Base-by-base conservation (phyloP, 2,888 invertebrate genomes). In the Chirona hameri region DNA sequence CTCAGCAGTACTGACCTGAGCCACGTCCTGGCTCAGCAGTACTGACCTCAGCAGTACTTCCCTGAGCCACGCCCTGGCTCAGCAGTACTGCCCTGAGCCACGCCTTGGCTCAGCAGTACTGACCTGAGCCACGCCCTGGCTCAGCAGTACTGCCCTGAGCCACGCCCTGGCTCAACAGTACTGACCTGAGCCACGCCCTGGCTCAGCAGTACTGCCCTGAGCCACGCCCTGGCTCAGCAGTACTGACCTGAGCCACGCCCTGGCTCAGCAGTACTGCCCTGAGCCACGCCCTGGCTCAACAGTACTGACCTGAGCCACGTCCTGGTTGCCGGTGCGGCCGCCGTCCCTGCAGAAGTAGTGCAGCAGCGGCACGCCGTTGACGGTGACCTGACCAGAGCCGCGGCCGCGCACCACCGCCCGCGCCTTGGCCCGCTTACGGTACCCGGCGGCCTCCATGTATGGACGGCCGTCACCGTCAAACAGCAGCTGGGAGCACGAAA, bases 381-480 rank as follows among this genome's bases (percentile, higher is more conserved):
- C 93, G 52, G 89, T 91, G 82, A 97, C 91, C 87, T 92, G 91
- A 3, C 98, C 98, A 81, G 93, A 92, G 24, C 98, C 98, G 39
- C 95, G 93, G 21, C 92, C 91, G 84, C 90, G 90, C 15, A 98
- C 89, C n/a, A 93, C 95, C 0, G 97, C 96, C 87, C 92, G 90
- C 1, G 93, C 97, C 86, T 91, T 89, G 0, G 94, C 92, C 83
- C 89, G 89, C 88, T 95, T 95, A 84, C 94, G 82, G 81, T 85
- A 85, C 85, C 88, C 88, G 81, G 52, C 82, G 10, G 86, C 86
- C 48, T 85, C 85, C 83, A 86, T 86, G 84, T 85, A 89, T 29
- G 86, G 86, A 81, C 87, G 85, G 24, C 88, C 88, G 81, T 86
- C 85, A 81, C 86, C 86, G 84, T 87, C 87, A 31, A 84, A 83